Percentiles rank a stretch among this genome's conserved stretches.
These are phyloP conservation scores for Rhysida immarginata DNA, from an alignment of 1,140 invertebrate genomes.

Conservation along the genomic window DNA sequence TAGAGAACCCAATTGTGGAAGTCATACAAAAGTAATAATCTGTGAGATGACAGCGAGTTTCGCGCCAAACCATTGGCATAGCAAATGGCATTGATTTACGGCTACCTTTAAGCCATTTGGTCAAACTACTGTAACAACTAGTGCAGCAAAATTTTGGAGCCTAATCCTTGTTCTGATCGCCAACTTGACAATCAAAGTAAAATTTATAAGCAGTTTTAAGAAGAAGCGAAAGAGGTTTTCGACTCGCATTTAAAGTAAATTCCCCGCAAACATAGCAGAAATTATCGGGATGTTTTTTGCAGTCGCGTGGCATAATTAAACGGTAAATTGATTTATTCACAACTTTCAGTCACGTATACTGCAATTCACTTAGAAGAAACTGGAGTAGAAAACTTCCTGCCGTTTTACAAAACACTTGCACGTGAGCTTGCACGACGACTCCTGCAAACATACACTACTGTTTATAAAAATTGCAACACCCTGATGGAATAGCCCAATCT, in stretches of 20 bases:
- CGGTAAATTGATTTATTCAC: background rate
- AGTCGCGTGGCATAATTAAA: background rate
- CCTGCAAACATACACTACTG: no score
- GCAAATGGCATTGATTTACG: constrained; percentile 10
- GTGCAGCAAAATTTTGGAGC: constrained; percentile 7
- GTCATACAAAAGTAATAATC: constrained; percentile 11
- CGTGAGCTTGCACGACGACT: no score
- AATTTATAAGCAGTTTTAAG: background rate
- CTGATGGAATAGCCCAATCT: no score
- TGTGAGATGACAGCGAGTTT: constrained; percentile 11
- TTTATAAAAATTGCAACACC: no score
- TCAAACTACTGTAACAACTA: constrained; percentile 8
- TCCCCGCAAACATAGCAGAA: background rate
- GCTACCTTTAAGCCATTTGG: constrained; percentile 3
- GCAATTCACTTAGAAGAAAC: background rate
- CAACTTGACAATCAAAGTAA: constrained; percentile 8
- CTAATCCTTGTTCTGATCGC: constrained; percentile 9
- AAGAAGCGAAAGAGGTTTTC: background rate
- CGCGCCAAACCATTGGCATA: constrained; percentile 5
- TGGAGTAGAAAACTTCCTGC: background rate
- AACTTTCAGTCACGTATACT: background rate
- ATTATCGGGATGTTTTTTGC: background rate
- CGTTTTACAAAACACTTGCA: background rate
- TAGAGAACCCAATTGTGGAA: constrained; percentile 6
- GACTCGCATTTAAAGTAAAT: background rate